phyloP scores from a whole-genome alignment of 2,888 invertebrate genomes.

The Tetranychus truncatus region DNA sequence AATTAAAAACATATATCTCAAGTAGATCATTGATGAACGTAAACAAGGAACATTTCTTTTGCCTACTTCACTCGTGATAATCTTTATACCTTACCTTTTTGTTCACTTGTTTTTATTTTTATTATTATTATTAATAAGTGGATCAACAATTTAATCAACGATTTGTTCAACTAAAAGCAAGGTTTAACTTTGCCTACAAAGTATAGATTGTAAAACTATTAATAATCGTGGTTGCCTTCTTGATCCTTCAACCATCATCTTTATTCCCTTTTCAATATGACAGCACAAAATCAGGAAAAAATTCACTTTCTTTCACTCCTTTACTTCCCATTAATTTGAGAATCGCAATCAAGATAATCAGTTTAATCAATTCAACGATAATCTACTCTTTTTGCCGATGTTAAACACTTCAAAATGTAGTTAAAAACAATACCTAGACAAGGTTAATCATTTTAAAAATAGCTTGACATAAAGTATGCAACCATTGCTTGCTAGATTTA shows the following conservation, averaged over 20 bases:
- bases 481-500: neutral
- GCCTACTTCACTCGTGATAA: neutral
- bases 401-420: neutral
- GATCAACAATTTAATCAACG: neutral
- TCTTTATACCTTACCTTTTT: neutral
- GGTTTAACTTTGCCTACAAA: neutral
- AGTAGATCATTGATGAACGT: neutral
- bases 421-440: neutral
- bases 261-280: too few relatives aligned
- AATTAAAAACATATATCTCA: too few relatives aligned
- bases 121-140: neutral
- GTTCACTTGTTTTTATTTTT: neutral
- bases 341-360: too few relatives aligned
- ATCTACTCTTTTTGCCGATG: too few relatives aligned
- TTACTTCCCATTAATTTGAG: too few relatives aligned
- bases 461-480: neutral
- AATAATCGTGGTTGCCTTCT: neutral
- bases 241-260: neutral
- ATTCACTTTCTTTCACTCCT: too few relatives aligned
- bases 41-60: neutral
- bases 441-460: neutral
- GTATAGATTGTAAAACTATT: neutral
- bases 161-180: neutral
- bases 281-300: too few relatives aligned
- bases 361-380: too few relatives aligned